Evolutionary conservation across 2,888 invertebrate species (phyloP).

Genomic region (Drosophila meridionalis): DNA sequence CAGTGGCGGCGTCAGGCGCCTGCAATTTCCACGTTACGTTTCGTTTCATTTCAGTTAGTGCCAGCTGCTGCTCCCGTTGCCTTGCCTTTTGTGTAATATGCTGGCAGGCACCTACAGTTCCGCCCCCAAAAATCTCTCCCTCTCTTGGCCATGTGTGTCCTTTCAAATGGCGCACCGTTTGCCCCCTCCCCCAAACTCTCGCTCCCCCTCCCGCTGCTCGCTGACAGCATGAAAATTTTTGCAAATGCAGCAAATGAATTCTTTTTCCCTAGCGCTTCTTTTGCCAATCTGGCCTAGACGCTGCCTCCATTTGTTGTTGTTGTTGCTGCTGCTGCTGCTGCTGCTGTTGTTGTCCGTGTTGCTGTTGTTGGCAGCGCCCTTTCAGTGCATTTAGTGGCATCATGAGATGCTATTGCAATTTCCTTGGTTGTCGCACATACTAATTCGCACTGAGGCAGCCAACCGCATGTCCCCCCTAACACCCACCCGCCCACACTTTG

Average conservation of each 20-base stretch:
- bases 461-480: slow-evolving; percentile 48
- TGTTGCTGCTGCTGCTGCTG: not conserved
- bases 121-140: not conserved
- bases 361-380: slow-evolving; percentile 52
- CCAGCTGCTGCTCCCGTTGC: slow-evolving; percentile 72
- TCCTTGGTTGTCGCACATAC: slow-evolving; percentile 82
- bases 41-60: slow-evolving; percentile 81
- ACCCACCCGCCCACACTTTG: slow-evolving; percentile 1
- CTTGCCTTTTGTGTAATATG: slow-evolving; percentile 64
- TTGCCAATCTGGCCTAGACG: slow-evolving; percentile 50
- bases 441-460: slow-evolving; percentile 76
- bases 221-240: slow-evolving; percentile 70
- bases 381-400: slow-evolving; percentile 80
- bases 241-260: slow-evolving; percentile 82
- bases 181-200: not conserved
- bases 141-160: slow-evolving; percentile 46
- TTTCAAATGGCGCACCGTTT: slow-evolving; percentile 48
- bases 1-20: slow-evolving; percentile 41
- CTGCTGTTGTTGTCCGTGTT: slow-evolving; percentile 20
- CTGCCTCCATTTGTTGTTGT: slow-evolving; percentile 5
- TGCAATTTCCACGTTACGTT: slow-evolving; percentile 78
- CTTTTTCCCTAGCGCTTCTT: slow-evolving; percentile 60
- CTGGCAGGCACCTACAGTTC: slow-evolving; percentile 40
- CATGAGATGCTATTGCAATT: slow-evolving; percentile 81
- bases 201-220: slow-evolving; percentile 4